Conservation (phyloP, 37 sponge, comb jelly and placozoan species). For the Agelas oroides region DNA sequence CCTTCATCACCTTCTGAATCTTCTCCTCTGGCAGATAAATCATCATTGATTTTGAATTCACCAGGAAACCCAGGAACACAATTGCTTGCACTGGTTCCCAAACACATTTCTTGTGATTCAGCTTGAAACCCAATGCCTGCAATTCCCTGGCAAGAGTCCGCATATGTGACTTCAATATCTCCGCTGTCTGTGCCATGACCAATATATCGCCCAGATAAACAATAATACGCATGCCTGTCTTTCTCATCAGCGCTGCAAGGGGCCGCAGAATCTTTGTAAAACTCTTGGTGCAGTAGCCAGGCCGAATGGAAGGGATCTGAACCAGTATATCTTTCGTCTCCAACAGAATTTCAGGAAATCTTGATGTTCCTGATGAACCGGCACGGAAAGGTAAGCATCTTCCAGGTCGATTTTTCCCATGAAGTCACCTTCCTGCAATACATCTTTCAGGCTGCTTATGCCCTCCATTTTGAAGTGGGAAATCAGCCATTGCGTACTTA, state of each 20-base stretch:
- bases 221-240: neutral
- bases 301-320: conserved; percentile 30
- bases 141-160: too few relatives aligned
- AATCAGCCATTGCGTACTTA: neutral
- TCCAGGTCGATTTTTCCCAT: conserved; percentile 13
- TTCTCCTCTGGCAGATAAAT: neutral
- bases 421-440: neutral
- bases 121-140: neutral
- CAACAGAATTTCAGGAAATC: conserved; percentile 1
- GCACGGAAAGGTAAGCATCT: conserved; percentile 22
- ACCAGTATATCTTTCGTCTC: neutral
- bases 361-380: neutral
- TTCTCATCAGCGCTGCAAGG: neutral
- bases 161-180: neutral
- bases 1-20: neutral
- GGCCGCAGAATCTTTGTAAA: conserved; percentile 25
- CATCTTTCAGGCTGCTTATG: conserved; percentile 1
- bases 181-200: neutral
- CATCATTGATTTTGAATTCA: conserved; percentile 2
- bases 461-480: conserved; percentile 43
- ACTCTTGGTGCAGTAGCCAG: conserved; percentile 15
- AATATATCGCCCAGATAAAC: conserved; percentile 8
- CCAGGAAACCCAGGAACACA: neutral
- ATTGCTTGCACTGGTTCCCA: neutral
- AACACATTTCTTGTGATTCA: neutral